Base-by-base conservation (phyloP, 2,888 invertebrate species). In the Leistus spinibarbis region DNA sequence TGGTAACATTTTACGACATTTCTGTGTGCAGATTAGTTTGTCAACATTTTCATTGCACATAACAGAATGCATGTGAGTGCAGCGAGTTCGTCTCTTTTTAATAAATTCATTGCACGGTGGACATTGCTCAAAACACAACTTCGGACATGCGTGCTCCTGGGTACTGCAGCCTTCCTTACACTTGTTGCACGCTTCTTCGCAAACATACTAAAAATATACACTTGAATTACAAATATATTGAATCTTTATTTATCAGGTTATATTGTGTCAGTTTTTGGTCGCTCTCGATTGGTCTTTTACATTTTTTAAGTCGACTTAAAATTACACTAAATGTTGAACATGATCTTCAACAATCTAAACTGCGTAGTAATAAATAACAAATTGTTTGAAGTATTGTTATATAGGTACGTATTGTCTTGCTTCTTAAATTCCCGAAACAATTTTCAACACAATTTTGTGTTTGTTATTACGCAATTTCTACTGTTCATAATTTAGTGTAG, bases 91-190 rank as follows among this genome's bases (percentile, higher is more conserved):
- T 27, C 83, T 84, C 81, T 89, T 89, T 5, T 76, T 67, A 4
- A 89, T 86, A 82, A 85, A 76, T 4, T 82, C 84, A 2, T 80
- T 78, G 79, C 90, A 91, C 0, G 80, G 76, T 4, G 84, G 84
- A 81, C 90, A 90, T 3, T 83, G 78, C 80, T 90, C 87, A 78
- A 83, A 83, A 78, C 92, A 92, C 54, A 79, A 76, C 78, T 76
- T 79, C 3, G 57, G 60, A 71, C 84, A 84, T 2, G 73, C 62
- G 76, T 83, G 78, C 1, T 69, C 22, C 10, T 62, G 40, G 16
- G 74, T 78, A 9, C 68, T 68, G 17, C 68, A 68, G 22, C 24
- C 68, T 22, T 68, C 56, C 5, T 23, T 54, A 22, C 23, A 5
- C 23, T 23, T 56, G 16, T 1, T 22, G 23, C 68, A 68, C 3